Base-by-base conservation (phyloP, 2,797 vertebrate species). In the Cottoperca gobio region DNA sequence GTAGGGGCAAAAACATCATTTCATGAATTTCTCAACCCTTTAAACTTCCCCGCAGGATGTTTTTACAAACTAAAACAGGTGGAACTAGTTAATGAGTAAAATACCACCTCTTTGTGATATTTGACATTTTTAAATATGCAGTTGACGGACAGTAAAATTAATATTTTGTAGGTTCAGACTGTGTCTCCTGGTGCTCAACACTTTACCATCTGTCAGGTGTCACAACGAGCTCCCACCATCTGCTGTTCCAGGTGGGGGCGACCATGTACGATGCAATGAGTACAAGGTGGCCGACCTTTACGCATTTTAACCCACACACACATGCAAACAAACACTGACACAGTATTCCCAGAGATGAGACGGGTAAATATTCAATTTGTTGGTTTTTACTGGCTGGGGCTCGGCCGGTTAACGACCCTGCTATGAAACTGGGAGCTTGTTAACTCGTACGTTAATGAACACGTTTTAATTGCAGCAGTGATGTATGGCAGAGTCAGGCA, bases 381-480 rank as follows among this genome's bases (percentile, higher is more conserved):
- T n/a, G 8, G 1, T 48, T 50, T 26, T 40, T 10, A n/a, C 6
- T 1, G 3, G 10, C 60, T 23, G 2, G 8, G 14, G 24, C 1
- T 16, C 42, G 19, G 24, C 49, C 2, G 21, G 59, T 67, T 85
- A 79, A 82, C 59, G 4, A 66, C 39, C 70, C 54, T 55, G 48
- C 78, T 79, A 64, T 54, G 24, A 80, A 67, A 67, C 72, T 67
- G 46, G 1, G 42, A 69, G 63, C 79, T 81, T 5, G 46, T 81
- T 76, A 83, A 42, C 26, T 46, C 24, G 12, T 76, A 70, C 73
- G 52, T 81, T 85, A 77, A 88, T 57, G 78, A 68, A 78, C 55
- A 24, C 64, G 52, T 67, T 79, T 84, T 78, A 82, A 84, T 73
- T 67, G 65, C 73, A 8, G 53, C 24, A 1, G 24, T 59, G 72